A percentile compares a stretch with the other conserved stretches of the same genome.
Evolutionary conservation across 2,113 vertebrate species (phyloP).

Genomic region (Lucifuga dentata): DNA sequence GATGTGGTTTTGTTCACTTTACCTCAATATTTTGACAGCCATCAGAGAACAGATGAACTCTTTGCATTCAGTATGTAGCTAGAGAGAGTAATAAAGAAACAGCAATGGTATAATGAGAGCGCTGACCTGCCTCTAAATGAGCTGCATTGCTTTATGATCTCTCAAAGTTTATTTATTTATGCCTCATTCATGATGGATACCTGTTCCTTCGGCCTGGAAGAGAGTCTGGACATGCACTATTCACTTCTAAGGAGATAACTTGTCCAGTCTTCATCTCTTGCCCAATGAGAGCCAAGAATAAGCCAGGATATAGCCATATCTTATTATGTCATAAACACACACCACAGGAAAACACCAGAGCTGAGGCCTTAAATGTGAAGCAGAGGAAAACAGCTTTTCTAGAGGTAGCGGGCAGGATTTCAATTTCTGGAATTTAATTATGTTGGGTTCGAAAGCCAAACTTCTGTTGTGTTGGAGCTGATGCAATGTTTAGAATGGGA

Average conservation of each 20-base stretch:
- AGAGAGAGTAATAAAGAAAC: no score
- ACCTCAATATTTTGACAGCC: no score
- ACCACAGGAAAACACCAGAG: slow-evolving; percentile 50
- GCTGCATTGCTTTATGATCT: not conserved
- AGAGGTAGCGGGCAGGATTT: slow-evolving; percentile 35
- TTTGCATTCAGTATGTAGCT: no score
- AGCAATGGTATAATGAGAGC: no score
- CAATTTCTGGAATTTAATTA: slow-evolving; percentile 70
- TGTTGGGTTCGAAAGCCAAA: slow-evolving; percentile 71
- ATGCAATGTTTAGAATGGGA: slow-evolving; percentile 62
- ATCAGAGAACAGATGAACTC: no score
- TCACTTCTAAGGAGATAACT: slow-evolving; percentile 31
- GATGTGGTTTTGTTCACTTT: no score
- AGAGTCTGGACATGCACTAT: not conserved
- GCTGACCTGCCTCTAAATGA: no score
- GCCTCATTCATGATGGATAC: slow-evolving; percentile 3
- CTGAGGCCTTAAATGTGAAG: slow-evolving; percentile 28
- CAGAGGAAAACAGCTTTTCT: slow-evolving; percentile 43
- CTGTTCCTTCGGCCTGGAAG: not conserved
- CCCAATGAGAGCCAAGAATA: slow-evolving; percentile 37
- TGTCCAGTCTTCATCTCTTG: slow-evolving; percentile 21
- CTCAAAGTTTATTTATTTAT: not conserved
- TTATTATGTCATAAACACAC: slow-evolving; percentile 52
- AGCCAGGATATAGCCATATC: slow-evolving; percentile 11
- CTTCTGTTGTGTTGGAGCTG: slow-evolving; percentile 62